Evolutionary conservation across 2,113 vertebrate genomes (phyloP), one percentile per base, ranked within the genome.

Genomic region (Periophthalmus modestus): DNA sequence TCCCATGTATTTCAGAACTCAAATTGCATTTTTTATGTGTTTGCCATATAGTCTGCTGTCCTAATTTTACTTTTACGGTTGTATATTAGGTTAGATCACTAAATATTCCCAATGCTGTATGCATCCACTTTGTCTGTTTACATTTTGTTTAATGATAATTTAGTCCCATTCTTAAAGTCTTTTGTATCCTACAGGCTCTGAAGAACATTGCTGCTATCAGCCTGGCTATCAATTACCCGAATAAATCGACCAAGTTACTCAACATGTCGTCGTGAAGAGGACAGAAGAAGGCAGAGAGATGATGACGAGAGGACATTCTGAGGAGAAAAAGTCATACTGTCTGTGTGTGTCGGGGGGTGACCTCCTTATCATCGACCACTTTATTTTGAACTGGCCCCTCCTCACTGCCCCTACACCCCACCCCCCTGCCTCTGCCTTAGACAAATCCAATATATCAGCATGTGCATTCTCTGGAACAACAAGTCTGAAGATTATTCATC

Each of bases 191-290:
- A 48, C 83, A 99, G 98, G 96, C 96, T 83, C 94, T 99, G 92
- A 97, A 95, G 93, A 99, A 98, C 93, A 96, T 99, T 65, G 96
- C 96, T 83, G 97, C 98, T 89, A 97, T 99, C 94, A 98, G 97
- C 92, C 94, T 98, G 92, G 96, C 98, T 78, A 98, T 99, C 94
- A 95, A 95, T 95, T 98, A 98, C 78, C 95, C 96, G 15, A 99
- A 98, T 94, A 98, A 96, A 94, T 97, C 96, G 24, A 99, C 98
- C 72, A 93, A 90, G 90, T 93, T 96, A 72, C 95, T 97, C 94
- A 95, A 94, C 87, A 85, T 94, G 69, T 94, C 95, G 78, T 91
- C 89, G 23, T 94, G 93, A 94, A 65, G 18, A 65, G 62, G 91
- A 62, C 73, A 69, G 39, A 43, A 68, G 48, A 75, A 62, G 55